Evolutionary conservation across 2,888 invertebrate species (phyloP).

Genomic region (Scaptomyza tumidula): DNA sequence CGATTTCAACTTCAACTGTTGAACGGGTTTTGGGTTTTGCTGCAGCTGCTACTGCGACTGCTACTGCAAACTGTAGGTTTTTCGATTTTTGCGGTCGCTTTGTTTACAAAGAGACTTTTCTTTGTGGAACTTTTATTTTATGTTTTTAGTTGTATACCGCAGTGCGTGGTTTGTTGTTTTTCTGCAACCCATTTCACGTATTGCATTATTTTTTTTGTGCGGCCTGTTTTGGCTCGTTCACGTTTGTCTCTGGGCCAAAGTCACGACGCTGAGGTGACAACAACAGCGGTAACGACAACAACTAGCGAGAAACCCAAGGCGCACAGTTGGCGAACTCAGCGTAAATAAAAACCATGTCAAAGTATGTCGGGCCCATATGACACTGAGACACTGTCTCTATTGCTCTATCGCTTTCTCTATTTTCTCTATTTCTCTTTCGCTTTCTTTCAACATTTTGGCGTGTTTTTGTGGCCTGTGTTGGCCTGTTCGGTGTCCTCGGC

Average conservation of each 20-base stretch:
- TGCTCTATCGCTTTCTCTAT: not conserved
- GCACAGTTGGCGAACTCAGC: constrained; percentile 61
- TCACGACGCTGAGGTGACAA: constrained; percentile 38
- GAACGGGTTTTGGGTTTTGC: constrained; percentile 21
- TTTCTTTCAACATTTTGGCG: constrained; percentile 13
- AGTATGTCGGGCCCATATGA: constrained; percentile 68
- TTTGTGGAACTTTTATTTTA: constrained; percentile 47
- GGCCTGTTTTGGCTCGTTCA: constrained; percentile 16
- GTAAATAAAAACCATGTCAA: constrained; percentile 69
- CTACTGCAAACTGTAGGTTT: constrained; percentile 11
- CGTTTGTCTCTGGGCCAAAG: constrained; percentile 56
- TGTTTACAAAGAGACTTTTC: constrained; percentile 48
- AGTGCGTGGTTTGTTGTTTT: constrained; percentile 18
- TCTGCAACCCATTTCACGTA: not conserved
- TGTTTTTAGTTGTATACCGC: constrained; percentile 55
- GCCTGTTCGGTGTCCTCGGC: constrained; percentile 49
- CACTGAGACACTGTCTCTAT: constrained; percentile 34
- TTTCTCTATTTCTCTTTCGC: constrained; percentile 3
- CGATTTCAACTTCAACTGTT: constrained; percentile 38
- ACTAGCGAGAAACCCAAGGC: constrained; percentile 23
- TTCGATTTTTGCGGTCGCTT: constrained; percentile 51
- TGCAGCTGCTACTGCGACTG: not conserved
- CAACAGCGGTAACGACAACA: constrained; percentile 7
- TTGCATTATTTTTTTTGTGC: constrained; percentile 4
- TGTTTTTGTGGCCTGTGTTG: constrained; percentile 12